These are phyloP conservation scores for Argynnis bischoffii DNA, from an alignment of 2,888 invertebrate genomes.

Conservation along the genomic window DNA sequence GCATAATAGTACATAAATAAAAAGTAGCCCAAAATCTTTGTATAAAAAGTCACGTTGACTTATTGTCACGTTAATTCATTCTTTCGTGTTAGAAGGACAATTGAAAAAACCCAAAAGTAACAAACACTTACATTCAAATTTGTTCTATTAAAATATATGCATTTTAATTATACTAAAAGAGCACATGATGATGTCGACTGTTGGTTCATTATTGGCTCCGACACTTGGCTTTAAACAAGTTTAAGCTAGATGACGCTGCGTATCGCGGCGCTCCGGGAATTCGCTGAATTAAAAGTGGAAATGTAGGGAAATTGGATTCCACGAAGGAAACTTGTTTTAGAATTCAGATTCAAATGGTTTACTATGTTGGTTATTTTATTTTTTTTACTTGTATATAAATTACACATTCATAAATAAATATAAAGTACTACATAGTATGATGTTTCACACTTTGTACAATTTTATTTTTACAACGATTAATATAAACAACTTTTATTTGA, in stretches of 20 bases:
- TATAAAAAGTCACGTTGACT: too few species aligned
- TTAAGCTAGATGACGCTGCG: constrained; percentile 40
- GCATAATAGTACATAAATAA: too few species aligned
- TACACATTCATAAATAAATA: too few species aligned
- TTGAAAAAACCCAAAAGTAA: too few species aligned
- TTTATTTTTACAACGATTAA: too few species aligned
- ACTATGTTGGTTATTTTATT: constrained; percentile 13
- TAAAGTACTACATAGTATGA: too few species aligned
- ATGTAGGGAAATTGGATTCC: constrained; percentile 44
- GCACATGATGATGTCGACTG: constrained; percentile 26
- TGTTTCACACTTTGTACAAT: too few species aligned
- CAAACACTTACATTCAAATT: too few species aligned
- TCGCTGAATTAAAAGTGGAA: constrained; percentile 44
- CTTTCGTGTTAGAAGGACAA: too few species aligned
- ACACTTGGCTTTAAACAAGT: constrained; percentile 43
- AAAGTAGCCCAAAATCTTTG: too few species aligned
- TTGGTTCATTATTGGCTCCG: constrained; percentile 40
- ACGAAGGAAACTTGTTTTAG: constrained; percentile 38
- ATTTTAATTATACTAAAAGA: constrained; percentile 13
- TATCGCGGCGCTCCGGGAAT: constrained; percentile 38
- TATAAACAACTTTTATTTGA: too few species aligned
- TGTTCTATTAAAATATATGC: background rate
- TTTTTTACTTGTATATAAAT: background rate
- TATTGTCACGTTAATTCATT: too few species aligned
- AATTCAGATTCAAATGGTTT: constrained; percentile 29